Evolutionary conservation across 2,888 invertebrate species (phyloP).

Genomic region (Anoncus sp.): DNA sequence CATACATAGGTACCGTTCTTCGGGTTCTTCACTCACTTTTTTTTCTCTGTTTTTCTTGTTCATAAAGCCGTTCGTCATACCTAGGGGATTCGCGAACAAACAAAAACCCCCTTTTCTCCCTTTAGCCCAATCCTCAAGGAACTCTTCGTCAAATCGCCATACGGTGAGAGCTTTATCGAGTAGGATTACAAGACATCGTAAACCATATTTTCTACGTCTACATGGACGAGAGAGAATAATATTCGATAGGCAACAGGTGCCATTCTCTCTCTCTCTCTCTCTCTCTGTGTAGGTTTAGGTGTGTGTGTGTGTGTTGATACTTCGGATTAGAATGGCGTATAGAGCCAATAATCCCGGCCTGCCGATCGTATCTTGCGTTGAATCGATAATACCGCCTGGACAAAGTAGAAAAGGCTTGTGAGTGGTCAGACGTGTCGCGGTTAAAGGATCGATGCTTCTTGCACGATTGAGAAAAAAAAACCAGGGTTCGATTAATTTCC

Average conservation of each 20-base stretch:
- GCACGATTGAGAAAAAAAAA: constrained; percentile 11
- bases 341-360: constrained; percentile 49
- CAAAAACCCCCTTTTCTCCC: not conserved
- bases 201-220: constrained; percentile 19
- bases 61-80: constrained; percentile 16
- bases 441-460: constrained; percentile 1
- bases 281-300: not conserved
- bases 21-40: not conserved
- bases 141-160: constrained; percentile 30
- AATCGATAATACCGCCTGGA: constrained; percentile 44
- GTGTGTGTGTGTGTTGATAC: constrained; percentile 12
- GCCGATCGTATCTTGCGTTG: constrained; percentile 43
- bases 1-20: not conserved
- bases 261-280: not conserved
- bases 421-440: constrained; percentile 33
- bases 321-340: constrained; percentile 14
- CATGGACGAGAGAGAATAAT: constrained; percentile 30
- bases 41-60: constrained; percentile 12
- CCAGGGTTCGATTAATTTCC: constrained; percentile 19
- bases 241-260: constrained; percentile 51
- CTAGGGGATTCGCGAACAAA: not conserved
- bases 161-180: constrained; percentile 13
- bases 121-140: not conserved
- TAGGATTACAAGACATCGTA: constrained; percentile 27
- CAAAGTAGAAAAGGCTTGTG: constrained; percentile 38